Base-by-base conservation (phyloP, 2,113 vertebrate genomes). In the Lethenteron reissneri region DNA sequence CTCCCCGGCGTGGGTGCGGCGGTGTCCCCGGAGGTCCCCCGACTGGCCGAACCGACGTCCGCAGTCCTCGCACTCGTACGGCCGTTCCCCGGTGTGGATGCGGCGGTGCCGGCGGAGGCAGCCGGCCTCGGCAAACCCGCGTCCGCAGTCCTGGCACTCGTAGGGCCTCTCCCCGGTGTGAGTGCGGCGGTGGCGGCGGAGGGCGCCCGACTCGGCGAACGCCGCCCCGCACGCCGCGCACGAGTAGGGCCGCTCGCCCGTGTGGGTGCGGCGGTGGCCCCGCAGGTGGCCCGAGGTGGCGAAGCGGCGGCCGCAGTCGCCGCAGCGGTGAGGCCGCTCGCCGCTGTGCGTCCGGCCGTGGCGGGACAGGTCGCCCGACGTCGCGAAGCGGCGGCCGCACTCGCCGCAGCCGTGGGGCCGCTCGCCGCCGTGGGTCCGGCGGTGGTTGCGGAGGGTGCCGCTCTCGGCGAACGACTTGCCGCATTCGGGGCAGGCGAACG, bases 381-480 rank as follows among this genome's bases (percentile, higher is more conserved):
- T 70, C 19, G 11, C 21, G 69, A 73, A 73, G 12, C 64, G n/a
- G 19, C 70, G 70, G 14, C 68, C 72, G 41, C 72, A 73, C 13
- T 73, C 41, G 11, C 13, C 12, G 25, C 72, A 73, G 9, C 11
- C 11, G 73, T 81, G 81, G 56, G 78, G 77, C 70, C 78, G 79
- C 76, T 80, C 80, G 9, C 74, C 72, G 11, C 78, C 77, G 17
- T 77, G 77, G 11, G 78, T 74, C 70, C 75, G 58, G 73, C 77
- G 74, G 71, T 79, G 73, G 11, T 62, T 70, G 3, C 78, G 74
- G 1, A 79, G 76, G 58, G 75, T 78, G 8, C 79, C 76, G 56
- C 76, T 76, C n/a, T 75, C 69, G 12, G 73, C 74, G 74, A 78
- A 80, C 69, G 59, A 77, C 70, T 78, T 78, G 59, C 76, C 72